phyloP scores from a whole-genome alignment of 2,113 vertebrate genomes.

The Rhinogobius similis region DNA sequence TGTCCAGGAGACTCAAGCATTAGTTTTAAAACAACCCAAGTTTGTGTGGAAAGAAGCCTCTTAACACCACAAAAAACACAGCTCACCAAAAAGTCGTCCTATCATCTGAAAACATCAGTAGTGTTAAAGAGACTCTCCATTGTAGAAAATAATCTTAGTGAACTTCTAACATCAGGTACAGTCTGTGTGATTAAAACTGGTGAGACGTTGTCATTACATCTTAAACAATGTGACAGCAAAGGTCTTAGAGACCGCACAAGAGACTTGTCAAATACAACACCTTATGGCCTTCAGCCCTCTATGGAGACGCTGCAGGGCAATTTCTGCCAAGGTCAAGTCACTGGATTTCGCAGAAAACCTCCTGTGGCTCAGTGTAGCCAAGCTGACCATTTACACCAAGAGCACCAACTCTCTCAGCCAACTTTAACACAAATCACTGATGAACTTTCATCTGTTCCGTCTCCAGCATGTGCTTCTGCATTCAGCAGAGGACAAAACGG shows the following conservation, averaged over 20 bases:
- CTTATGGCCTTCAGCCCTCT: background rate
- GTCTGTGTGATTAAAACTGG: background rate
- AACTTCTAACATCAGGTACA: slow-evolving; percentile 17
- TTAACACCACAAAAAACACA: slow-evolving; percentile 14
- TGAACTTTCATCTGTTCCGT: background rate
- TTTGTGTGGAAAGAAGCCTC: slow-evolving; percentile 17
- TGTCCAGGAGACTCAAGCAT: background rate
- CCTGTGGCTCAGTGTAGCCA: slow-evolving; percentile 12
- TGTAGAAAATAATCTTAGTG: slow-evolving; percentile 16
- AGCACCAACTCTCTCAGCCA: slow-evolving; percentile 20
- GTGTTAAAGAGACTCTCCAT: slow-evolving; percentile 36
- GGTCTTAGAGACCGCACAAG: too few species aligned
- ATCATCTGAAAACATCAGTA: slow-evolving; percentile 12
- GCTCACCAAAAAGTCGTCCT: background rate
- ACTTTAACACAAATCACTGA: slow-evolving; percentile 10
- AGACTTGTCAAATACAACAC: slow-evolving; percentile 5
- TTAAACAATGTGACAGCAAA: background rate
- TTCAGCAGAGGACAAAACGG: background rate
- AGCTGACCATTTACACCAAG: slow-evolving; percentile 24
- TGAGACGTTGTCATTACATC: background rate
- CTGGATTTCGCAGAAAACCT: slow-evolving; percentile 5
- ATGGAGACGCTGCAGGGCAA: background rate
- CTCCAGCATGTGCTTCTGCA: background rate
- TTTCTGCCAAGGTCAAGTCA: background rate
- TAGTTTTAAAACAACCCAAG: slow-evolving; percentile 3